Evolutionary conservation across 2,113 vertebrate genomes (phyloP).

Genomic region (Rafetus swinhoei): DNA sequence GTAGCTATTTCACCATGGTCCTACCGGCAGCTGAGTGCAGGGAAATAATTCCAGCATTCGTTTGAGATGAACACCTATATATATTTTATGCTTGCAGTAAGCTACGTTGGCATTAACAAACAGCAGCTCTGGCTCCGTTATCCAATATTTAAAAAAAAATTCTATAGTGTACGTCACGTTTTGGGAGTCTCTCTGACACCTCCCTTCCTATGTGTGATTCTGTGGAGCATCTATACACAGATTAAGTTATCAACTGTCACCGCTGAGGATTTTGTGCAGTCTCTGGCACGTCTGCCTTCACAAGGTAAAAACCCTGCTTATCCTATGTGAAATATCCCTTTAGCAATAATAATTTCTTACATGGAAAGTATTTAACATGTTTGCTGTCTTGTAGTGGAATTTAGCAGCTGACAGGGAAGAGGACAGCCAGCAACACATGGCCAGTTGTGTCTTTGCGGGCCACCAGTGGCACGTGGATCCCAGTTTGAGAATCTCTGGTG

Average conservation of each 20-base stretch:
- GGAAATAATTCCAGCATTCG: background rate
- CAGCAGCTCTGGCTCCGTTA: background rate
- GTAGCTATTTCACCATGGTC: background rate
- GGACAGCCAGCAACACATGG: rapidly evolving
- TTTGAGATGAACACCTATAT: background rate
- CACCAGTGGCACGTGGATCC: background rate
- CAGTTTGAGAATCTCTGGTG: background rate
- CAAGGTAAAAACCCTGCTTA: background rate
- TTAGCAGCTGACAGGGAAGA: background rate
- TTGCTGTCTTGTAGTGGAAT: background rate
- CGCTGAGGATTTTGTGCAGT: background rate
- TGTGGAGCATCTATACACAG: background rate
- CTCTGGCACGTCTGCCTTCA: background rate
- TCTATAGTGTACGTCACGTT: background rate
- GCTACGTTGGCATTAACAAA: background rate
- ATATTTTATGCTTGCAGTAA: background rate
- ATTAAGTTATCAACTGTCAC: background rate
- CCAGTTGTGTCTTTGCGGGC: background rate
- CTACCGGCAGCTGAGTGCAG: background rate
- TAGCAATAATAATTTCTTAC: background rate
- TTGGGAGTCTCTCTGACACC: background rate
- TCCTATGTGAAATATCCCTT: background rate
- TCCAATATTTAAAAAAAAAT: background rate
- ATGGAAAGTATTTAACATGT: background rate
- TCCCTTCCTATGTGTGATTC: background rate